phyloP scores from a whole-genome alignment of 2,888 invertebrate species.

The Eupithecia insigniata region DNA sequence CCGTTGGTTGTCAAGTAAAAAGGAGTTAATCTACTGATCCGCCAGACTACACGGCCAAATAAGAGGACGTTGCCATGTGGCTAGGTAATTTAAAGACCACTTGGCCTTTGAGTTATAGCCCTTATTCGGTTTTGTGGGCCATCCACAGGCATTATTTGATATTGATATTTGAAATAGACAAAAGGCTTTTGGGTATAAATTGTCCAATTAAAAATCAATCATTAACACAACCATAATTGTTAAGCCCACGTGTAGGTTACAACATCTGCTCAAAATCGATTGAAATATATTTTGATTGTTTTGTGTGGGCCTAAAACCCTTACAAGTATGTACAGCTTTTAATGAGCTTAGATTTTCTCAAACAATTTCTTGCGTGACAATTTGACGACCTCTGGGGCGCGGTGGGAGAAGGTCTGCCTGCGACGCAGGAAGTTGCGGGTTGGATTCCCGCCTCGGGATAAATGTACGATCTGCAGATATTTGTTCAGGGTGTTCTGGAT shows the following conservation, averaged over 20 bases:
- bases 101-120: not conserved
- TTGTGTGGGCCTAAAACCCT: not conserved
- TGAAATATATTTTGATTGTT: not conserved
- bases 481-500: no score
- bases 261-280: not conserved
- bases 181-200: not conserved
- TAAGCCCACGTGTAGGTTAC: not conserved
- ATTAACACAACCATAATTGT: not conserved
- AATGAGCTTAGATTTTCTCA: not conserved
- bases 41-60: not conserved
- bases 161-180: not conserved
- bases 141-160: no score
- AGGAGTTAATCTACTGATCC: not conserved
- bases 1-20: no score
- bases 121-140: not conserved
- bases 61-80: not conserved
- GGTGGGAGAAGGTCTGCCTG: no score
- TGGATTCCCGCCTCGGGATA: no score
- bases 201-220: not conserved
- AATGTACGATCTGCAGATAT: no score
- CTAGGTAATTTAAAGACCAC: not conserved
- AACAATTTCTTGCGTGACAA: not conserved
- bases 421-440: no score
- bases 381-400: no score
- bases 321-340: not conserved